A percentile compares a stretch with the other conserved stretches of the same genome.
phyloP scores from a whole-genome alignment of 2,888 invertebrate genomes.

The Orthosia cruda region DNA sequence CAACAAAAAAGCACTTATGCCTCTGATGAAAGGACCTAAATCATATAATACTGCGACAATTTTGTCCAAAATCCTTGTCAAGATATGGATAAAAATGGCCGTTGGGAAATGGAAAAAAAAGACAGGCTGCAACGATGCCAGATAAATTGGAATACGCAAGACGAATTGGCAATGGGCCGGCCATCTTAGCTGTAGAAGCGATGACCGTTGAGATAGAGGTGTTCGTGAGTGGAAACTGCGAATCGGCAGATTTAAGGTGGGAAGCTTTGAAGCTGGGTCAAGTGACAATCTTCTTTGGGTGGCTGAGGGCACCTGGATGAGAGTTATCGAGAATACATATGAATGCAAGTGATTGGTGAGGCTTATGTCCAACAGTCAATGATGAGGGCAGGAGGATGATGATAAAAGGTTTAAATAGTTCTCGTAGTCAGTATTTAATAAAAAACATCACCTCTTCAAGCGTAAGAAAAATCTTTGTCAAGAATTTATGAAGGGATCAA shows the following conservation, averaged over 20 bases:
- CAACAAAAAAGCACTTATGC: no score
- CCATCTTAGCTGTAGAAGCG: neutral
- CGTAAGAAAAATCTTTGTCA: neutral
- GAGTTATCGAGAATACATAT: neutral
- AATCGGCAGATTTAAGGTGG: neutral
- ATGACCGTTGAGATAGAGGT: neutral
- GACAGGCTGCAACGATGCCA: neutral
- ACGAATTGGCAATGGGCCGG: neutral
- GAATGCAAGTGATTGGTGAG: neutral
- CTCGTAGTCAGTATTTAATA: neutral
- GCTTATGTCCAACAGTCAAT: neutral
- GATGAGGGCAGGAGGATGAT: no score
- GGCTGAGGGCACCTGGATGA: neutral
- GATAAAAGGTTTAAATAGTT: no score
- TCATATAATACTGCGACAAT: neutral
- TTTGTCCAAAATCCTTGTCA: neutral
- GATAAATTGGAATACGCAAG: neutral
- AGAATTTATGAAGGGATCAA: slow-evolving; percentile 6
- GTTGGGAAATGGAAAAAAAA: no score
- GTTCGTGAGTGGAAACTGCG: neutral
- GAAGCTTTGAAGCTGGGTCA: neutral
- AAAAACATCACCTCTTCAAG: neutral
- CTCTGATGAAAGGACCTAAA: neutral
- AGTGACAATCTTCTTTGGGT: neutral
- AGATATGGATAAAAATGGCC: neutral